Evolutionary conservation across 2,888 invertebrate species (phyloP).

Genomic region (Heliconius cydno): DNA sequence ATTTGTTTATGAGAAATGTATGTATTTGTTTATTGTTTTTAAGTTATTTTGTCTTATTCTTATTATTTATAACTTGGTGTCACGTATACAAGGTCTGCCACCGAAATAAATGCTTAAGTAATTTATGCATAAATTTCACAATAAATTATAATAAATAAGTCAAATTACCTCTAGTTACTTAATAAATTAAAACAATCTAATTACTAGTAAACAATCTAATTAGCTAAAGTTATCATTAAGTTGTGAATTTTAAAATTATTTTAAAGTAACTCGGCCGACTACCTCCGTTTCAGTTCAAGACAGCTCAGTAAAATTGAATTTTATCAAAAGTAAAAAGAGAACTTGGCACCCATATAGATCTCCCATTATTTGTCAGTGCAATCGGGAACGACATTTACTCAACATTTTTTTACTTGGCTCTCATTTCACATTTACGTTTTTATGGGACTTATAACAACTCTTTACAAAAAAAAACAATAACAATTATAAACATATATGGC

Average conservation of each 20-base stretch:
- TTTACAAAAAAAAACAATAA: neutral
- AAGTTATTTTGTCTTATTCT: neutral
- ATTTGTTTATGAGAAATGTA: conserved; percentile 28
- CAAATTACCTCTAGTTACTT: neutral
- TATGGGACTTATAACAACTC: neutral
- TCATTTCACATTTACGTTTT: too few species aligned
- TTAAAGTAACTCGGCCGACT: neutral
- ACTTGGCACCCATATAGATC: too few species aligned
- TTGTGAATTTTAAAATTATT: neutral
- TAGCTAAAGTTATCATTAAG: neutral
- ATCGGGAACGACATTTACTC: too few species aligned
- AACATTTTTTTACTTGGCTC: too few species aligned
- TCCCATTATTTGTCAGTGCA: too few species aligned
- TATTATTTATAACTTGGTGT: neutral
- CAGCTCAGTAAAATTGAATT: too few species aligned
- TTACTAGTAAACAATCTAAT: neutral
- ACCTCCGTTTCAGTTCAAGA: too few species aligned
- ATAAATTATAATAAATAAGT: neutral
- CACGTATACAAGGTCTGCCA: too few species aligned
- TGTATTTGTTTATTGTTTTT: conserved; percentile 33
- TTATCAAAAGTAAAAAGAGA: too few species aligned
- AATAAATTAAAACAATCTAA: neutral
- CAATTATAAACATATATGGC: neutral
- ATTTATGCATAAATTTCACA: neutral
- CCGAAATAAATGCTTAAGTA: neutral